Evolutionary conservation across 2,113 vertebrate genomes (phyloP).

Genomic region (Sylvilagus bachmani): DNA sequence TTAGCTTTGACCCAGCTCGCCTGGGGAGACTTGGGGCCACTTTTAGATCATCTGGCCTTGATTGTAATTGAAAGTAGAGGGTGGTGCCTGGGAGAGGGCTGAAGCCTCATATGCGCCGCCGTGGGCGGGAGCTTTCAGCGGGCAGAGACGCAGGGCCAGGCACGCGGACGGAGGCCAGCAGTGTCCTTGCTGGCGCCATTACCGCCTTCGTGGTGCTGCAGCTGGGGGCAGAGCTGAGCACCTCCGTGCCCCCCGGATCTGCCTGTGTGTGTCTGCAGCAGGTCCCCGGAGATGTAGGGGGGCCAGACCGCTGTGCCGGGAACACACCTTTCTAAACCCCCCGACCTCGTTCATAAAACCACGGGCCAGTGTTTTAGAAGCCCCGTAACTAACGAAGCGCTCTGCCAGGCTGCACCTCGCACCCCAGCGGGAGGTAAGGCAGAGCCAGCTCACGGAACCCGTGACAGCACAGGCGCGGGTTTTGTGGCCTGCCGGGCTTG

Average conservation of each 20-base stretch:
- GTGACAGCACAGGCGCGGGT: slow-evolving; percentile 29
- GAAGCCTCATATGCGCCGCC: not conserved
- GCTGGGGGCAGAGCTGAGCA: not conserved
- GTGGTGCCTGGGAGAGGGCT: not conserved
- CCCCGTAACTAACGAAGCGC: slow-evolving; percentile 9
- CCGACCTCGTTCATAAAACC: slow-evolving; percentile 49
- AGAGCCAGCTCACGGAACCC: slow-evolving; percentile 44
- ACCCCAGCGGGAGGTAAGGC: slow-evolving; percentile 41
- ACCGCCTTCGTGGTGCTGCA: not conserved
- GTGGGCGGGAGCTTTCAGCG: not conserved
- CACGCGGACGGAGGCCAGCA: not conserved
- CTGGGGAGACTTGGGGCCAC: not conserved
- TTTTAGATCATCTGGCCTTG: not conserved
- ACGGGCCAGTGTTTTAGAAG: slow-evolving; percentile 55
- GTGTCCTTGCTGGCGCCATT: not conserved
- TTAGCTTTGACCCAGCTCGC: not conserved
- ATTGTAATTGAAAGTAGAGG: not conserved
- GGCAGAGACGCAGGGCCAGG: not conserved
- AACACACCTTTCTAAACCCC: slow-evolving; percentile 29
- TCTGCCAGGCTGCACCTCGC: slow-evolving; percentile 63
- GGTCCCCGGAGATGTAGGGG: not conserved
- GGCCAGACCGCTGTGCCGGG: not conserved
- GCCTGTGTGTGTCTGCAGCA: not conserved
- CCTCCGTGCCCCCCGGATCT: not conserved
- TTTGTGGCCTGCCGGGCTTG: slow-evolving; percentile 40